phyloP scores from a whole-genome alignment of 2,113 vertebrate genomes.

The Lepus timidus region DNA sequence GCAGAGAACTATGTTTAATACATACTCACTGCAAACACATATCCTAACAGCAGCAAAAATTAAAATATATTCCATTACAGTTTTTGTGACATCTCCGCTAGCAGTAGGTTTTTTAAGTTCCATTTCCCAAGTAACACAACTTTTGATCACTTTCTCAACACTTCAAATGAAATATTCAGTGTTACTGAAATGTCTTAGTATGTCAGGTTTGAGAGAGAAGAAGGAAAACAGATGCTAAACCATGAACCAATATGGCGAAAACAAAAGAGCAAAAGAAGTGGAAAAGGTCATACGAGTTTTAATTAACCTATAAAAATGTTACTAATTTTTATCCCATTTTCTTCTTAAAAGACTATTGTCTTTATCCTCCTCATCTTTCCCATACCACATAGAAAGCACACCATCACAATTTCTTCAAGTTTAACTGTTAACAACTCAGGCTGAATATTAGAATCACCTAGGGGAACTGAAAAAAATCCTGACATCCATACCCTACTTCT shows the following conservation, averaged over 20 bases:
- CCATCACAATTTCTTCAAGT: not conserved
- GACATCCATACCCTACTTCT: not conserved
- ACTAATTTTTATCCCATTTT: slow-evolving; percentile 27
- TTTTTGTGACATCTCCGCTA: slow-evolving; percentile 59
- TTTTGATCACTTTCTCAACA: slow-evolving; percentile 70
- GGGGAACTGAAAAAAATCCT: not conserved
- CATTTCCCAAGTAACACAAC: slow-evolving; percentile 58
- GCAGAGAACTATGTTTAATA: slow-evolving; percentile 60
- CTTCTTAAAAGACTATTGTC: slow-evolving; percentile 39
- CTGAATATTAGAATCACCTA: slow-evolving; percentile 27
- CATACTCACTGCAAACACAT: slow-evolving; percentile 43
- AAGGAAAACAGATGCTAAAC: slow-evolving; percentile 52
- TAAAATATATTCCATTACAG: slow-evolving; percentile 66
- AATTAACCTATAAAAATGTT: slow-evolving; percentile 64
- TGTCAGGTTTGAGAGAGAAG: slow-evolving; percentile 59
- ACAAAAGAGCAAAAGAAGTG: not conserved
- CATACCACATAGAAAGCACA: slow-evolving; percentile 26
- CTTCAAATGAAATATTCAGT: slow-evolving; percentile 70
- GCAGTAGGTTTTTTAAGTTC: slow-evolving; percentile 55
- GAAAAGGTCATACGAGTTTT: slow-evolving; percentile 51
- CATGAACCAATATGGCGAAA: slow-evolving; percentile 51
- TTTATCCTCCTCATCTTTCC: not conserved
- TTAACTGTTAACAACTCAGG: not conserved
- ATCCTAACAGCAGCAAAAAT: slow-evolving; percentile 63
- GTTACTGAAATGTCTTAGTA: slow-evolving; percentile 58